Evolutionary conservation across 2,113 vertebrate genomes (phyloP), one percentile per base, ranked within the genome.

Genomic region (Sylvietta virens): DNA sequence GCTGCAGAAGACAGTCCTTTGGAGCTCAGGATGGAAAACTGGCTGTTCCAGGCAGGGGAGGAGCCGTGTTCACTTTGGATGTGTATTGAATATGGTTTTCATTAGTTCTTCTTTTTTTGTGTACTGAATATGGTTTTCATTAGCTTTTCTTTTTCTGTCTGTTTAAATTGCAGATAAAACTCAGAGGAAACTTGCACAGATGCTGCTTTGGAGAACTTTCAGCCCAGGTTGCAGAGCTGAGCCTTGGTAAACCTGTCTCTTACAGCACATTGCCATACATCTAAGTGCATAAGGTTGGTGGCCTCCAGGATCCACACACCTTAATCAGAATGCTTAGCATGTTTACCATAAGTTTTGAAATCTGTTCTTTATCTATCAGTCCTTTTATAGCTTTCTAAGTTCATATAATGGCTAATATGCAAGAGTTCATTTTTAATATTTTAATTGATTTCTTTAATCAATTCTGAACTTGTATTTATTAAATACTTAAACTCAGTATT

Each of bases 151-250:
- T 42, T 11, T 39, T 31, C 26, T 15, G 60, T 93, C 57, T 91
- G 31, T 96, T 98, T 97, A n/a, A 87, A 88, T 97, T 98, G 81
- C 97, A 98, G 98, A 98, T 98, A 97, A 98, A 98, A 98, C 98
- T 98, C 98, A 98, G 98, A 98, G 98, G 98, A 98, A 98, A 97
- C 98, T 98, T 98, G 98, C 98, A 98, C 98, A 98, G 98, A 98
- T 98, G 98, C 98, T 98, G 98, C 98, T 98, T 98, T 98, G 98
- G 98, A 98, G 97, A 98, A 98, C 97, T 98, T 97, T 98, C 98
- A 98, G 97, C 98, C 98, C 98, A 97, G 98, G 98, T 98, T 98
- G 98, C 98, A 98, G 98, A 98, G 98, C 98, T 98, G 98, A 98
- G 98, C 98, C 98, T 98, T 98, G 98, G 97, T 98, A 97, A 98